Evolutionary conservation across 2,888 invertebrate species (phyloP).

Genomic region (Portevinia maculata): DNA sequence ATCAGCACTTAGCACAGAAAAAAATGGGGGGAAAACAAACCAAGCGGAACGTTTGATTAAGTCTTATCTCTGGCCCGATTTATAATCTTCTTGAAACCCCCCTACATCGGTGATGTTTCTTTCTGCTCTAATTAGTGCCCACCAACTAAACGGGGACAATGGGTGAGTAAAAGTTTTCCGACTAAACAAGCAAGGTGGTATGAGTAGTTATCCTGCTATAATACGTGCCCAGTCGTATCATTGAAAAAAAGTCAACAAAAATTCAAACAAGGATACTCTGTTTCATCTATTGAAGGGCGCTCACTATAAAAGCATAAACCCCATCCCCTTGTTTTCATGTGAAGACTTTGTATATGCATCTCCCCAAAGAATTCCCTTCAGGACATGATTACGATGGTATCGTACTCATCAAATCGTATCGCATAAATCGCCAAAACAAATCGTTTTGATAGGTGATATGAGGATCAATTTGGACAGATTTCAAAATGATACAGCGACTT

Average conservation of each 20-base stretch:
- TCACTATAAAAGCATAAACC: background rate
- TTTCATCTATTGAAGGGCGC: background rate
- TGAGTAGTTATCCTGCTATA: no score
- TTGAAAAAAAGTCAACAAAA: slow-evolving; percentile 42
- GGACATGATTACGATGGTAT: slow-evolving; percentile 26
- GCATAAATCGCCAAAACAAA: slow-evolving; percentile 37
- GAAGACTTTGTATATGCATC: slow-evolving; percentile 6
- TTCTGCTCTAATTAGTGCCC: slow-evolving; percentile 79
- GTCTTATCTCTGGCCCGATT: slow-evolving; percentile 22
- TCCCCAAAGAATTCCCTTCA: background rate
- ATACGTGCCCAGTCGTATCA: no score
- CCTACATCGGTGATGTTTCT: slow-evolving; percentile 75
- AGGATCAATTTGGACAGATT: slow-evolving; percentile 40
- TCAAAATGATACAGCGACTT: slow-evolving; percentile 30
- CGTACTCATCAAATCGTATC: slow-evolving; percentile 33
- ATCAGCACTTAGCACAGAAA: background rate
- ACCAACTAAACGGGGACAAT: slow-evolving; percentile 57
- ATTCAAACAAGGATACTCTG: slow-evolving; percentile 36
- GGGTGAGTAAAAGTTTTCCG: slow-evolving; percentile 53
- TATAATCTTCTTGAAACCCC: slow-evolving; percentile 31
- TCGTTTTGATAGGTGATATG: slow-evolving; percentile 41
- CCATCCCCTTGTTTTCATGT: background rate
- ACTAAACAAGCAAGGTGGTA: slow-evolving; percentile 35
- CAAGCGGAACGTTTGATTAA: slow-evolving; percentile 43
- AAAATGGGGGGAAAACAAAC: background rate